Percentiles rank a stretch among this genome's conserved stretches.
Conservation (phyloP, 2,797 vertebrate species). For the Chromobotia macracanthus region DNA sequence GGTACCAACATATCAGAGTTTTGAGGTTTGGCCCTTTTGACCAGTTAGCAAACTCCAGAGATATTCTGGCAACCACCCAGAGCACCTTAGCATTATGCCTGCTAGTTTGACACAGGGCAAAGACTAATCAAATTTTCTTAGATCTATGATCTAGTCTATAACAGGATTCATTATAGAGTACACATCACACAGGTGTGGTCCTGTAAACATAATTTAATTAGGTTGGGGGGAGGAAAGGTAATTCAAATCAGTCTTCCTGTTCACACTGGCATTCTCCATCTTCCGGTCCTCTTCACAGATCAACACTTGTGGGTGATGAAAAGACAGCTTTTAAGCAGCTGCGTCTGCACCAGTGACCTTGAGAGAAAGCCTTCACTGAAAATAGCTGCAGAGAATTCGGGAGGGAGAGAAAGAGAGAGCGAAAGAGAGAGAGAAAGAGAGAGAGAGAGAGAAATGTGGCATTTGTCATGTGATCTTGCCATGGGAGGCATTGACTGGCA, state of each 20-base stretch:
- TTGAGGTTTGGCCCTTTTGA: too few species aligned
- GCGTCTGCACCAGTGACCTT: slow-evolving; percentile 44
- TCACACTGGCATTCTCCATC: slow-evolving; percentile 17
- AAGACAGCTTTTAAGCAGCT: slow-evolving; percentile 29
- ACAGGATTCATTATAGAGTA: background rate
- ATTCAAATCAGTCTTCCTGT: slow-evolving; percentile 29
- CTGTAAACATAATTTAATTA: background rate
- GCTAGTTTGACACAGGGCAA: too few species aligned
- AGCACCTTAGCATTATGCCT: background rate
- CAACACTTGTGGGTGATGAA: slow-evolving; percentile 1
- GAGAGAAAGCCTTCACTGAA: slow-evolving; percentile 46
- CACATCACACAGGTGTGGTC: background rate
- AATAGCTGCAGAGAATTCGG: slow-evolving; percentile 32
- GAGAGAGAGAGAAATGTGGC: slow-evolving; percentile 26
- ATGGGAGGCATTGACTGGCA: slow-evolving; percentile 65
- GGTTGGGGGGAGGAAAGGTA: slow-evolving; percentile 17
- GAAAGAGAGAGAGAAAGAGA: too few species aligned
- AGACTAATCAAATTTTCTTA: background rate
- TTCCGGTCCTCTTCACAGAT: background rate
- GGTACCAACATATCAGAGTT: background rate
- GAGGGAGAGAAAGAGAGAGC: slow-evolving; percentile 10
- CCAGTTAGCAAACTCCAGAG: background rate
- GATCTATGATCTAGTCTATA: background rate
- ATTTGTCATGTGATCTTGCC: slow-evolving; percentile 64
- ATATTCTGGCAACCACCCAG: background rate